Conservation (phyloP, 2,888 invertebrate genomes). For the Scrobipalpa atriplicella region DNA sequence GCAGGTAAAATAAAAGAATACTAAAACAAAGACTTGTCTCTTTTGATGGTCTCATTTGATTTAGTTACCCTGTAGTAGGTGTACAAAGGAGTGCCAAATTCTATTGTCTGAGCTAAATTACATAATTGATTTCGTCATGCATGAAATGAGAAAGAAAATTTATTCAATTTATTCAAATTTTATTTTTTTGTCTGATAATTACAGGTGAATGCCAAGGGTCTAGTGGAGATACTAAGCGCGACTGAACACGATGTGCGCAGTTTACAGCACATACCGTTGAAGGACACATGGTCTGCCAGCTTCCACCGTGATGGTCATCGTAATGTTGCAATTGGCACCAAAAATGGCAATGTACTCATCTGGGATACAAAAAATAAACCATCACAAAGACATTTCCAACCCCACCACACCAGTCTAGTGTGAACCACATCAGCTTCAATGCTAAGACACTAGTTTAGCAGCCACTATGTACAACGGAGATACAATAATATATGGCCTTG, state of each 20-base stretch:
- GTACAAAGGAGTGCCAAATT: slow-evolving; percentile 36
- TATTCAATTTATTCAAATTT: too few relatives aligned
- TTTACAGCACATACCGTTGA: slow-evolving; percentile 72
- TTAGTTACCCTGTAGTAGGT: too few relatives aligned
- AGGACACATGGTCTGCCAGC: slow-evolving; percentile 74
- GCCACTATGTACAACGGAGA: slow-evolving; percentile 76
- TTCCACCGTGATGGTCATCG: slow-evolving; percentile 76
- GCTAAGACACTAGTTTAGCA: slow-evolving; percentile 74
- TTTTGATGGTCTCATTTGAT: too few relatives aligned
- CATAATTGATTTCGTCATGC: slow-evolving; percentile 14
- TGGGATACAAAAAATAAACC: slow-evolving; percentile 78
- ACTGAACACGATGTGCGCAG: slow-evolving; percentile 71
- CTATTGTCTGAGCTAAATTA: slow-evolving; percentile 24
- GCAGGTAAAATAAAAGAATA: slow-evolving; percentile 56
- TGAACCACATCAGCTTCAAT: slow-evolving; percentile 73
- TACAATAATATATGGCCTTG: slow-evolving; percentile 76
- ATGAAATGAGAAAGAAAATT: too few relatives aligned
- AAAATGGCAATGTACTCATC: slow-evolving; percentile 73
- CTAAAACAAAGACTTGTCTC: too few relatives aligned
- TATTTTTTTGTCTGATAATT: too few relatives aligned
- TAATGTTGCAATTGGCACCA: slow-evolving; percentile 73
- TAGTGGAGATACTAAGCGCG: slow-evolving; percentile 71
- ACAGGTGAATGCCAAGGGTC: slow-evolving; percentile 74
- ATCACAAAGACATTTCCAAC: slow-evolving; percentile 74
- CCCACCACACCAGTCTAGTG: slow-evolving; percentile 63